Base-by-base conservation (phyloP, 2,113 vertebrate genomes). In the Polyodon spathula region DNA sequence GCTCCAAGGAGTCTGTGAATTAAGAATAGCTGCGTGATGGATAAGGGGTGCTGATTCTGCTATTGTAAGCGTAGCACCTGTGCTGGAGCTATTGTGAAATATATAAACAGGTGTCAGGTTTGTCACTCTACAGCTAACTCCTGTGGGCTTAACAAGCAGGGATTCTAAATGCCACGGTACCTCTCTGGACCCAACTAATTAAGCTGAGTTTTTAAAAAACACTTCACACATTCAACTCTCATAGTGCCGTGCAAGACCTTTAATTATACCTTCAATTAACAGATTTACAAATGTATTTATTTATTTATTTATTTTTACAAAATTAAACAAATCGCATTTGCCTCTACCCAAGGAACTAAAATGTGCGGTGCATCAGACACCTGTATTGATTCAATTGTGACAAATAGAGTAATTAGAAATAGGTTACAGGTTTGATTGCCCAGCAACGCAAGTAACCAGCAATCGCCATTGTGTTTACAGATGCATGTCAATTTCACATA, bases 141-240 rank as follows among this genome's bases (percentile, higher is more conserved):
- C 10, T 14, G 48, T n/a, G 15, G 48, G 14, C 48, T 50, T n/a
- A 10, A 50, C 48, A n/a, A n/a, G 15, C 15, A n/a, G 15, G 48
- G 12, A 10, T 12, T 50, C 15, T 6, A n/a, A 50, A 14, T 27
- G 27, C 27, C 27, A 44, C 11, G 7, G 15, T 43, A 41, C 16
- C 37, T n/a, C n/a, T 15, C 42, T n/a, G 12, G 40, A 58, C 16
- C 56, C 56, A 11, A 8, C 56, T 58, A 58, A 58, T 58, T 58
- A 58, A 10, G 4, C 10, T 50, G n/a, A 8, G n/a, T n/a, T n/a
- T n/a, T n/a, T n/a, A n/a, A n/a, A n/a, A n/a, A n/a, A n/a, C n/a
- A n/a, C n/a, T n/a, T n/a, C n/a, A 27, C 1, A 27, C 27, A 27
- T 27, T 27, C 27, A 27, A 27, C 27, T 27, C 27, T 27, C 27